A percentile compares a stretch with the other conserved stretches of the same genome.
These are phyloP conservation scores for Lasiurus borealis DNA, from an alignment of 2,113 vertebrate species.

Conservation along the genomic window DNA sequence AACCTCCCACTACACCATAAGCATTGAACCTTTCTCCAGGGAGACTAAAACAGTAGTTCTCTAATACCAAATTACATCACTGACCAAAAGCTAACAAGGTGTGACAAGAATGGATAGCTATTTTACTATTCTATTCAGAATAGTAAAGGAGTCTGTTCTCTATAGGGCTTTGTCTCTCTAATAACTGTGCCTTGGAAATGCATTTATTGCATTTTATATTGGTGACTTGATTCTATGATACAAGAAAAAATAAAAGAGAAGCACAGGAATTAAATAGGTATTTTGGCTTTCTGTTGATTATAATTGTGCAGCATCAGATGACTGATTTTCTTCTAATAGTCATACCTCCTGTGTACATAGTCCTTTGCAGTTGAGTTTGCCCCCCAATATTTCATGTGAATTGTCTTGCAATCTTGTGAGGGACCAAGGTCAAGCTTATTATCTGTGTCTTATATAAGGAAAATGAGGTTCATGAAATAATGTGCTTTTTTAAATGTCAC, in stretches of 20 bases:
- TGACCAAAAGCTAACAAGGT: constrained; percentile 46
- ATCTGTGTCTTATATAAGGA: background rate
- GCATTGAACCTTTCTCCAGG: background rate
- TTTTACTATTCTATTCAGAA: background rate
- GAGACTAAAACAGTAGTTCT: background rate
- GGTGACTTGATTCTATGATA: constrained; percentile 30
- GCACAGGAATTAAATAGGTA: background rate
- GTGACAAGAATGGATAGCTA: constrained; percentile 8
- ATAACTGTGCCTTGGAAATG: background rate
- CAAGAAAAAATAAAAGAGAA: background rate
- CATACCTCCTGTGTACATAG: background rate
- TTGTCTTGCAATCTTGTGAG: background rate
- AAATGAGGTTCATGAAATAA: background rate
- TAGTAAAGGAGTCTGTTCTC: background rate
- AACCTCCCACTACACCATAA: background rate
- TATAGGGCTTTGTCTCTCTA: background rate
- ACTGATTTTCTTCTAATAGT: constrained; percentile 5
- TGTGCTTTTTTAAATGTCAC: background rate
- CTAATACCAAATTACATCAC: background rate
- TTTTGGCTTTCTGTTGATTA: background rate
- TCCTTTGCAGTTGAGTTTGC: background rate
- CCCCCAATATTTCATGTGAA: background rate
- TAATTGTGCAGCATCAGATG: background rate
- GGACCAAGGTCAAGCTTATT: background rate
- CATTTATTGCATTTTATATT: constrained; percentile 29